These are phyloP conservation scores for Labia minor DNA, from an alignment of 2,888 invertebrate species.

Conservation along the genomic window DNA sequence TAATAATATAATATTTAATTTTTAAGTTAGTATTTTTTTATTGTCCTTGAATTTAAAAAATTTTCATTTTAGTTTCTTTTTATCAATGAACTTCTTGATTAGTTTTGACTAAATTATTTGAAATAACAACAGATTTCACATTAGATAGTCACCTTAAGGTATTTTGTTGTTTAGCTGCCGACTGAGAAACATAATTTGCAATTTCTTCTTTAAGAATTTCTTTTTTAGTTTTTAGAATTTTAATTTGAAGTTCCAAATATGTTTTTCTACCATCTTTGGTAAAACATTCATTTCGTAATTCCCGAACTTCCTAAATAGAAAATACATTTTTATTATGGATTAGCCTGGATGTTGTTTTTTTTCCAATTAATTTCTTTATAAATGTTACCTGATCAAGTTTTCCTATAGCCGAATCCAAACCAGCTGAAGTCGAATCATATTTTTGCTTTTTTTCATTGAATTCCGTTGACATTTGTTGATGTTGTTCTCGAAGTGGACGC, in stretches of 20 bases:
- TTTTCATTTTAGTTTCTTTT: no score
- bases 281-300: slow-evolving; percentile 28
- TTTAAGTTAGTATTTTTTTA: no score
- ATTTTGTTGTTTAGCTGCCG: background rate
- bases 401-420: slow-evolving; percentile 43
- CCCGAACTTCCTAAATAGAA: slow-evolving; percentile 31
- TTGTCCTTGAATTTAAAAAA: no score
- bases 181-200: background rate
- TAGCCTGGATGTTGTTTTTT: no score
- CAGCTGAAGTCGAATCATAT: slow-evolving; percentile 53
- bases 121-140: no score
- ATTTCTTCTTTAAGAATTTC: background rate
- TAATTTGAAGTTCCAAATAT: background rate
- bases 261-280: background rate
- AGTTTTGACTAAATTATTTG: no score
- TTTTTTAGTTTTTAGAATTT: background rate
- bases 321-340: slow-evolving; percentile 16
- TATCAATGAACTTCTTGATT: no score
- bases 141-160: background rate
- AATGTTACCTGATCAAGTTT: slow-evolving; percentile 43
- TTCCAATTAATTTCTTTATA: no score
- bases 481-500: slow-evolving; percentile 54
- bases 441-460: slow-evolving; percentile 56
- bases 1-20: no score
- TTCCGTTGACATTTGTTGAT: slow-evolving; percentile 51